Evolutionary conservation across 2,797 vertebrate genomes (phyloP).

Genomic region (Coluber constrictor): DNA sequence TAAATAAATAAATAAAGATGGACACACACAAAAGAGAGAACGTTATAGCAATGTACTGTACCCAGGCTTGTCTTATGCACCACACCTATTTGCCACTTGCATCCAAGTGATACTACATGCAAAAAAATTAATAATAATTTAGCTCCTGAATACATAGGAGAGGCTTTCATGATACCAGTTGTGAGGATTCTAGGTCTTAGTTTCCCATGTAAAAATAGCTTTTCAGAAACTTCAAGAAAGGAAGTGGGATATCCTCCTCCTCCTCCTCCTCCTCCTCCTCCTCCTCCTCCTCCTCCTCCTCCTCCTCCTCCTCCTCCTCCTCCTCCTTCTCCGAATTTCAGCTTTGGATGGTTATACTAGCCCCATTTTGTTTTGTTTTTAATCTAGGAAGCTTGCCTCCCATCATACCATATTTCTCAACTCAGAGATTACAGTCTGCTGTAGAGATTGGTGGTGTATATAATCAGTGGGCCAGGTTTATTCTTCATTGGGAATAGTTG

Average conservation of each 20-base stretch:
- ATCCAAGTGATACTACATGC: background rate
- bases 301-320: too few relatives aligned
- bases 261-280: too few relatives aligned
- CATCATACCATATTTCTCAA: background rate
- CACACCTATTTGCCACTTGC: background rate
- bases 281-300: too few relatives aligned
- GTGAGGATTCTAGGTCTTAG: background rate
- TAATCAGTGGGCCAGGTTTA: background rate
- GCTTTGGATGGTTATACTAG: background rate
- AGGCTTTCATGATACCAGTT: background rate
- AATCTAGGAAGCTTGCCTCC: background rate
- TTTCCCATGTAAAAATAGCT: background rate
- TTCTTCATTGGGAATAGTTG: background rate
- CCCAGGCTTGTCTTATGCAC: background rate
- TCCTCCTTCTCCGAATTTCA: background rate
- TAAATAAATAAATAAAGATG: too few relatives aligned
- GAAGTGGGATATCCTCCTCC: too few relatives aligned
- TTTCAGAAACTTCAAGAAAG: background rate
- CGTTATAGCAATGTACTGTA: background rate
- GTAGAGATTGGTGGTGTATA: background rate
- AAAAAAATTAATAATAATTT: background rate
- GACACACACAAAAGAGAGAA: background rate
- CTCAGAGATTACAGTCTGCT: background rate
- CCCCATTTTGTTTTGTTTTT: background rate
- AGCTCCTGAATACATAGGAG: background rate